Conservation (phyloP, 2,113 vertebrate genomes). For the Numida meleagris region DNA sequence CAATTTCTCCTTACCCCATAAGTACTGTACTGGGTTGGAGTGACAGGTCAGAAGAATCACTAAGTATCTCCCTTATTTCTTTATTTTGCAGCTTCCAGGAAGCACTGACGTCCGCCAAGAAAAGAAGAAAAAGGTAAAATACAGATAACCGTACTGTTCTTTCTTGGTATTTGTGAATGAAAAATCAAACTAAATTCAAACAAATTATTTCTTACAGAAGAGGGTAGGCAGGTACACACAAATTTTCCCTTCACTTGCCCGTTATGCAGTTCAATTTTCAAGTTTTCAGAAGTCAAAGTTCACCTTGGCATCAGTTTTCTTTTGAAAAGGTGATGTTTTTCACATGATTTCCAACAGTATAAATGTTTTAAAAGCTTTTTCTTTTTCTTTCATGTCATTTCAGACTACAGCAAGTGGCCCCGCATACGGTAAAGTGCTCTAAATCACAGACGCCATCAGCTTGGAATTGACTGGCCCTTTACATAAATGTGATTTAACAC, state of each 20-base stretch:
- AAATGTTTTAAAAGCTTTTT: neutral
- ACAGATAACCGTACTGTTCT: neutral
- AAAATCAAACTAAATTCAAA: neutral
- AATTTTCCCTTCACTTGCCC: neutral
- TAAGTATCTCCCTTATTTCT: neutral
- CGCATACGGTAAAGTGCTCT: neutral
- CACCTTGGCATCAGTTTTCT: neutral
- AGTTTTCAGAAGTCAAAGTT: neutral
- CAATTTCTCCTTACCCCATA: accelerated
- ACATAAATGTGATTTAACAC: neutral
- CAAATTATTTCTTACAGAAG: neutral
- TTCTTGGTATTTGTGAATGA: neutral
- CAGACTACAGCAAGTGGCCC: neutral
- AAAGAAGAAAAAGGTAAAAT: neutral
- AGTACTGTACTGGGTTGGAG: neutral
- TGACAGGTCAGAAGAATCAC: neutral
- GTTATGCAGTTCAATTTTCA: neutral
- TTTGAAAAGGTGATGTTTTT: neutral
- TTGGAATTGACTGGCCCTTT: neutral
- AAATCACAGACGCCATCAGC: neutral
- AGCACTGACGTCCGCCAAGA: neutral
- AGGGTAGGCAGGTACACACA: too few relatives aligned
- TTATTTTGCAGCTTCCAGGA: neutral
- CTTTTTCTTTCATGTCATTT: neutral
- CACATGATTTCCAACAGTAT: neutral